Conservation (phyloP, 2,113 vertebrate species). For the Myotis brandtii region DNA sequence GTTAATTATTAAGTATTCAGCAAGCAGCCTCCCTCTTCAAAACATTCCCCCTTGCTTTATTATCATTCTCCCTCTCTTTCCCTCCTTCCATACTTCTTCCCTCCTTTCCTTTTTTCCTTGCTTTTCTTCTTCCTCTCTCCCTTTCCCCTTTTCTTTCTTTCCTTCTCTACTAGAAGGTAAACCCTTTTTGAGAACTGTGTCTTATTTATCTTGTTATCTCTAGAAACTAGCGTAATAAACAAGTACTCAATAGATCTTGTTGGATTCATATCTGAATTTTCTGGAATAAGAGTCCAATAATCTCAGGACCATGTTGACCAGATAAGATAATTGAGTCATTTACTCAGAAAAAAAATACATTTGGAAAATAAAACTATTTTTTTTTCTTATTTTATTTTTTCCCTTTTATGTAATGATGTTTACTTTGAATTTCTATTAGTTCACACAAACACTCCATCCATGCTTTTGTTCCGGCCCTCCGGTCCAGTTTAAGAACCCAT, state of each 20-base stretch:
- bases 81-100: neutral
- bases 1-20: neutral
- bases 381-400: too few relatives aligned
- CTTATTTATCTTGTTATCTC: neutral
- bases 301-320: neutral
- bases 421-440: too few relatives aligned
- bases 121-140: neutral
- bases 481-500: too few relatives aligned
- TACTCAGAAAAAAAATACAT: neutral
- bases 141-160: neutral
- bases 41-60: neutral
- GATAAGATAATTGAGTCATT: neutral
- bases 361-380: constrained; percentile 14
- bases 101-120: neutral
- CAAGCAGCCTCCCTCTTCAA: neutral
- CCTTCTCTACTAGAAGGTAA: neutral
- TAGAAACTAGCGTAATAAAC: neutral
- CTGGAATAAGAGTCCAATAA: neutral
- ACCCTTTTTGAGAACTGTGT: neutral
- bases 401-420: too few relatives aligned
- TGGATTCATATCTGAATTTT: neutral
- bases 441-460: too few relatives aligned
- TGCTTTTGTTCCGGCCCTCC: too few relatives aligned
- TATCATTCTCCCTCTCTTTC: neutral
- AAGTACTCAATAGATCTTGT: neutral